Percentiles rank a stretch among this genome's conserved stretches.
Evolutionary conservation across 2,888 invertebrate species (phyloP).

Genomic region (Leptodirus hochenwartii): DNA sequence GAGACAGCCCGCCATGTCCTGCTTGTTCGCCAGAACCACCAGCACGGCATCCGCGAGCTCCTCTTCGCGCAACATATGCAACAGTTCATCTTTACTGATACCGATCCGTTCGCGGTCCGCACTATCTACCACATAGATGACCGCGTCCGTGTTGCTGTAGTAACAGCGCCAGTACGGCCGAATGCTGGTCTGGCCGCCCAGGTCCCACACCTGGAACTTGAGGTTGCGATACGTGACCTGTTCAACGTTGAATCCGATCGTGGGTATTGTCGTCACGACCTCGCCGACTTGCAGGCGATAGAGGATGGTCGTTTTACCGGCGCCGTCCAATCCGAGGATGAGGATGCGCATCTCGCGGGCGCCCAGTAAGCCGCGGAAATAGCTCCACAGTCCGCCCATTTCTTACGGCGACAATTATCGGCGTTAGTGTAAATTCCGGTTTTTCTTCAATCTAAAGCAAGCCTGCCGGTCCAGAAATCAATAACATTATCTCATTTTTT

Average conservation of each 20-base stretch:
- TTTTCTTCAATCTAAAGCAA: too few relatives aligned
- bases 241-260: constrained; percentile 98
- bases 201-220: constrained; percentile 98
- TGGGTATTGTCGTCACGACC: constrained; percentile 95
- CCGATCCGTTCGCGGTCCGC: constrained; percentile 98
- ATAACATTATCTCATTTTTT: too few relatives aligned
- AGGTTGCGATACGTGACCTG: constrained; percentile 98
- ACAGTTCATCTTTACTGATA: constrained; percentile 94
- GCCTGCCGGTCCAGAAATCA: too few relatives aligned
- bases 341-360: constrained; percentile 96
- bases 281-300: constrained; percentile 97
- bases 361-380: constrained; percentile 88
- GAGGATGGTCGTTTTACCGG: constrained; percentile 97
- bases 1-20: constrained; percentile 96
- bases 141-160: constrained; percentile 99
- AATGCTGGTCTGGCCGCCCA: constrained; percentile 98
- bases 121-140: constrained; percentile 98
- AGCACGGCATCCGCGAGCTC: constrained; percentile 90
- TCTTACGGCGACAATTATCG: too few relatives aligned
- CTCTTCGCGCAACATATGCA: constrained; percentile 97
- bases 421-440: too few relatives aligned
- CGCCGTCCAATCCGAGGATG: constrained; percentile 94
- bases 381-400: constrained; percentile 92
- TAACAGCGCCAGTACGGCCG: constrained; percentile 99
- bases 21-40: constrained; percentile 96